Evolutionary conservation across 2,797 vertebrate genomes (phyloP).

Genomic region (Stomatorhinus walkeri): DNA sequence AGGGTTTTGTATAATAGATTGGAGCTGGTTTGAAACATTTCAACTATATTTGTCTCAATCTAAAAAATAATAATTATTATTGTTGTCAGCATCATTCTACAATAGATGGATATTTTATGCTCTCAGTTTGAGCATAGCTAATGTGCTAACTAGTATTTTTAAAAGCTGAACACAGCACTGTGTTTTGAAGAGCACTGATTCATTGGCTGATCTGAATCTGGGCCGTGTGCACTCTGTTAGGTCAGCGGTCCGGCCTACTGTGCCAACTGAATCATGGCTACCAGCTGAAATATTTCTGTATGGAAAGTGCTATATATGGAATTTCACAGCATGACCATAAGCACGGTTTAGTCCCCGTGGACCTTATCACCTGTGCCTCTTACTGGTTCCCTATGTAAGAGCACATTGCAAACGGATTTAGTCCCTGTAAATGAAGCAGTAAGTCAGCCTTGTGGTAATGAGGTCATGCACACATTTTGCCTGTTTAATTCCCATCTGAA

Average conservation of each 20-base stretch:
- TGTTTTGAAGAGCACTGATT: not conserved
- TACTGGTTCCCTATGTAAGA: not conserved
- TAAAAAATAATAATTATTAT: not conserved
- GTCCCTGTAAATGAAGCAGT: constrained; percentile 1
- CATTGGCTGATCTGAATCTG: not conserved
- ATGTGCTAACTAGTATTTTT: not conserved
- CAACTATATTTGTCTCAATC: not conserved
- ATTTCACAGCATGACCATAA: not conserved
- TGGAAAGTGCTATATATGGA: not conserved
- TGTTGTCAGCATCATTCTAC: not conserved
- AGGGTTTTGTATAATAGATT: not conserved
- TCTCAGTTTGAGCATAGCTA: not conserved
- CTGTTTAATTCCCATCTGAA: not conserved
- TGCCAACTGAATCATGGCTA: not conserved
- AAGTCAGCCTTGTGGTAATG: not conserved
- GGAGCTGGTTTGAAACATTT: not conserved
- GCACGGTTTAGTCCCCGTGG: not conserved
- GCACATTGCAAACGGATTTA: not conserved
- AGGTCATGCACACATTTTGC: not conserved
- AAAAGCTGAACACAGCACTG: not conserved
- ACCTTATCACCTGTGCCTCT: not conserved
- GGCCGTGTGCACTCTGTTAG: not conserved
- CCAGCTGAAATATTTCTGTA: not conserved
- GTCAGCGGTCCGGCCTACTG: not conserved
- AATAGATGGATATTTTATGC: not conserved